These are phyloP conservation scores for Orchesellides sinensis DNA, from an alignment of 2,888 invertebrate species.

Conservation along the genomic window DNA sequence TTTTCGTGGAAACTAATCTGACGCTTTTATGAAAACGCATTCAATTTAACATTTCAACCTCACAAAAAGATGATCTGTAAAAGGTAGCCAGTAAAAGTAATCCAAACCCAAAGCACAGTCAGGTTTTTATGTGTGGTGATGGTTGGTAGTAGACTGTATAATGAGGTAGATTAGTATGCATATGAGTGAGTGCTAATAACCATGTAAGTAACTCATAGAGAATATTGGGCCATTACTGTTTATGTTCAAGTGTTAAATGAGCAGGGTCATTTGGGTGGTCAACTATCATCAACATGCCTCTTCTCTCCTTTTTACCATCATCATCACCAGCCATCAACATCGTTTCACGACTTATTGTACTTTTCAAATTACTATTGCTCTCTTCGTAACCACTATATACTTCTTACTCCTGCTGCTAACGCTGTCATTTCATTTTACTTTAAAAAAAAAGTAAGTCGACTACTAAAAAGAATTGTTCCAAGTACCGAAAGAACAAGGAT, in stretches of 20 bases:
- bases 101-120: slow-evolving; percentile 5
- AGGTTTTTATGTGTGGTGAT: slow-evolving; percentile 32
- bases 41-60: no score
- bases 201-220: slow-evolving; percentile 74
- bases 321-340: slow-evolving; percentile 2
- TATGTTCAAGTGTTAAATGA: slow-evolving; percentile 75
- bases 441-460: slow-evolving; percentile 22
- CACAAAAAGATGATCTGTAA: slow-evolving; percentile 19
- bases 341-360: slow-evolving; percentile 18
- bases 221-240: slow-evolving; percentile 74
- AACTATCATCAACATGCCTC: slow-evolving; percentile 74
- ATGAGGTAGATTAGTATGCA: slow-evolving; percentile 75
- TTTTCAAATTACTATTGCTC: not conserved
- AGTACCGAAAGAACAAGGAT: slow-evolving; percentile 10
- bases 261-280: slow-evolving; percentile 75
- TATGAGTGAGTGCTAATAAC: slow-evolving; percentile 75
- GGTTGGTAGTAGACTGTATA: slow-evolving; percentile 40
- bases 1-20: no score
- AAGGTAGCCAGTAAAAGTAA: no score
- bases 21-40: not conserved
- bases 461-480: slow-evolving; percentile 11
- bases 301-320: slow-evolving; percentile 59
- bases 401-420: not conserved
- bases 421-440: not conserved
- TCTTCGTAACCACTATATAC: not conserved